Conservation (phyloP, 2,888 invertebrate genomes). For the Euplexia lucipara region DNA sequence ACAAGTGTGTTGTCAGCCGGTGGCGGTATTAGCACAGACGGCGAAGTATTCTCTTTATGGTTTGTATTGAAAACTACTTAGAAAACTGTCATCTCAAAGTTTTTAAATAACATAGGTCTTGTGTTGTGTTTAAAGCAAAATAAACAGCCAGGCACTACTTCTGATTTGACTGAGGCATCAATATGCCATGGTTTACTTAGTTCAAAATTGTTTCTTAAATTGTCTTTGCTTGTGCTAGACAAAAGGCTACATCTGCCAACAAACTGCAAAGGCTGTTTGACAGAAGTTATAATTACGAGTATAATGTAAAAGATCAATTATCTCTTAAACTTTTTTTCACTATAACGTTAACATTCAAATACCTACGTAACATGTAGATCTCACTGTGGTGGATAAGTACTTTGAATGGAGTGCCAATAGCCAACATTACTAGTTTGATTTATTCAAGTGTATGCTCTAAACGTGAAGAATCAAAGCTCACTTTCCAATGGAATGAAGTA, state of each 20-base stretch:
- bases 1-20: no score
- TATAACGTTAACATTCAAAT: no score
- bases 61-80: not conserved
- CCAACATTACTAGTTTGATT: not conserved
- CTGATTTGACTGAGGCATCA: not conserved
- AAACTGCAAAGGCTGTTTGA: no score
- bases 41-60: not conserved
- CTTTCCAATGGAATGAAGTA: constrained; percentile 3
- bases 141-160: not conserved
- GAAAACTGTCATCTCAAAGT: not conserved
- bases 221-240: no score
- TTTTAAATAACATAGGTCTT: not conserved
- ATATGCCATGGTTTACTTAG: no score
- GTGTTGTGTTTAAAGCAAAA: not conserved
- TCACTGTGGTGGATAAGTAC: constrained; percentile 6
- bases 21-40: not conserved
- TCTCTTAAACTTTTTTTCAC: no score
- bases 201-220: no score
- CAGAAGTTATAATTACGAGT: no score
- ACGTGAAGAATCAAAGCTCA: constrained; percentile 2
- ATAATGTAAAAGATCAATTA: no score
- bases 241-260: no score
- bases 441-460: not conserved
- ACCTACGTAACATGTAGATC: constrained; percentile 1
- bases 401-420: not conserved